Evolutionary conservation across 2,888 invertebrate species (phyloP).

Genomic region (Phorcus lineatus): DNA sequence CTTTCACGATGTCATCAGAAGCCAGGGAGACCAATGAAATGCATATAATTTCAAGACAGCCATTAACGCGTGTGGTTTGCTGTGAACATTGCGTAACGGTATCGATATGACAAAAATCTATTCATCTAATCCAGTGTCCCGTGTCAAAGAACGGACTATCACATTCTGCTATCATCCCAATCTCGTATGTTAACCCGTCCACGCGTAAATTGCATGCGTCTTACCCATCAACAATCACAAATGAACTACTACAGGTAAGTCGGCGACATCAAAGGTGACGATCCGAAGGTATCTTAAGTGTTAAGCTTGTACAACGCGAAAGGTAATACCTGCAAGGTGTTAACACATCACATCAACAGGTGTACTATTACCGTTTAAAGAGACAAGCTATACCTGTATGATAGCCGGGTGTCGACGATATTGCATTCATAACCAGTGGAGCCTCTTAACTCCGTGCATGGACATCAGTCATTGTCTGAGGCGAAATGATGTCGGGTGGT

Average conservation of each 20-base stretch:
- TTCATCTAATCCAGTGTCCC: too few species aligned
- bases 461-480: too few species aligned
- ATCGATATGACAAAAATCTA: too few species aligned
- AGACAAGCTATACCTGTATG: background rate
- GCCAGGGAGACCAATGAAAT: too few species aligned
- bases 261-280: slow-evolving; percentile 18
- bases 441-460: too few species aligned
- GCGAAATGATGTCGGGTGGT: too few species aligned
- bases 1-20: too few species aligned
- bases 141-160: too few species aligned
- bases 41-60: too few species aligned
- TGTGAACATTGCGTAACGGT: background rate
- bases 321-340: slow-evolving; percentile 2
- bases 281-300: background rate
- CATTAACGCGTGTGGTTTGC: background rate
- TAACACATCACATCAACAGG: background rate
- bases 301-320: background rate
- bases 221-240: background rate
- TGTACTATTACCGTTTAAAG: background rate
- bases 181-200: background rate
- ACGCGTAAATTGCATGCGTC: background rate
- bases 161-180: too few species aligned
- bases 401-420: background rate
- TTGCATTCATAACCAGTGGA: background rate
- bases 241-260: background rate